Conservation (phyloP, 2,113 vertebrate species). For the Lasiurus borealis region DNA sequence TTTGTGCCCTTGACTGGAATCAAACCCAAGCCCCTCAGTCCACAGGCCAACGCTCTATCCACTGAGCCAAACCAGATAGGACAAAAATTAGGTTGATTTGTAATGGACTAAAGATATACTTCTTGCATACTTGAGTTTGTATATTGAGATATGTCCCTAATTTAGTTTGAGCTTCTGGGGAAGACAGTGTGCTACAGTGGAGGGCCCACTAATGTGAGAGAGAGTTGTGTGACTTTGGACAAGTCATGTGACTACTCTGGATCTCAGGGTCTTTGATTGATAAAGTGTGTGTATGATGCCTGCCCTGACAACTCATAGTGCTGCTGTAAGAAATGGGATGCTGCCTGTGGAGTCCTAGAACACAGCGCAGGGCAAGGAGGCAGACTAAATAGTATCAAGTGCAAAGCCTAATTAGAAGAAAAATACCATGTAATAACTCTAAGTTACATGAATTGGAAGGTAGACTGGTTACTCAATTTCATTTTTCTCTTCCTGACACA, state of each 20-base stretch:
- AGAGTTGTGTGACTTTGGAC: background rate
- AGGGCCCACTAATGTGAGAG: background rate
- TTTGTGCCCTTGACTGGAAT: no score
- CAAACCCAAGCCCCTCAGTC: no score
- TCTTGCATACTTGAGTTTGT: background rate
- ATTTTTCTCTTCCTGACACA: conserved; percentile 31
- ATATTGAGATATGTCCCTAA: background rate
- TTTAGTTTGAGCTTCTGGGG: conserved; percentile 4
- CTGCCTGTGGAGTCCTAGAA: background rate
- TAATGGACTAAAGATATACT: background rate
- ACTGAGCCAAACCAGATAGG: no score
- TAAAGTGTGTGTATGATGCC: background rate
- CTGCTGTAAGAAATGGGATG: background rate
- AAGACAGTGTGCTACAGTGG: background rate
- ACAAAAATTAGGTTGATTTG: background rate
- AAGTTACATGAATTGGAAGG: background rate
- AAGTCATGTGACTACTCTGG: background rate
- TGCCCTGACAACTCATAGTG: background rate
- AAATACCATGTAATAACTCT: background rate
- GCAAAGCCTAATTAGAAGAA: conserved; percentile 29
- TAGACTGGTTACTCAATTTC: conserved; percentile 1
- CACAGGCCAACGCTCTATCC: no score
- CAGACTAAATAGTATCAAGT: background rate
- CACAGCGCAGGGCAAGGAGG: background rate
- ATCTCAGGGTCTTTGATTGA: background rate